A percentile compares a stretch with the other conserved stretches of the same genome.
Evolutionary conservation across 1,140 invertebrate species (phyloP).

Genomic region (Nymphalis io): DNA sequence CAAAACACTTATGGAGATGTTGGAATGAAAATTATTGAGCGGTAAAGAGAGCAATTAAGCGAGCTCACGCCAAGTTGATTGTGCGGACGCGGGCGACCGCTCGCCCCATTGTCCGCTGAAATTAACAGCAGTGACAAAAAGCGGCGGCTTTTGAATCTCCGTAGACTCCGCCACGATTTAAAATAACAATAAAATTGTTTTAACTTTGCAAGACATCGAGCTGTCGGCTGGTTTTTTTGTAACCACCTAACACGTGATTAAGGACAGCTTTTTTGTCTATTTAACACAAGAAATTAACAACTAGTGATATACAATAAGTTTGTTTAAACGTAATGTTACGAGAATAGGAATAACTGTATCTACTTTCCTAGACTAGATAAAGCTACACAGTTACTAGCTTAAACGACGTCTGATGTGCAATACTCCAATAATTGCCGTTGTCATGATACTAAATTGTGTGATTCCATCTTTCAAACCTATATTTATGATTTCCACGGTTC

Average conservation of each 20-base stretch:
- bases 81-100: constrained; percentile 53
- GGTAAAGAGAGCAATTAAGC: constrained; percentile 66
- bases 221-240: background rate
- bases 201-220: constrained; percentile 18
- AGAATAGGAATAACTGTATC: too few relatives aligned
- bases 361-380: too few relatives aligned
- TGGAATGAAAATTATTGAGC: constrained; percentile 50
- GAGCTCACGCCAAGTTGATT: constrained; percentile 56
- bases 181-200: constrained; percentile 27
- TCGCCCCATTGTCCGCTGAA: constrained; percentile 60
- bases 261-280: background rate
- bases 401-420: too few relatives aligned
- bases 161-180: constrained; percentile 23
- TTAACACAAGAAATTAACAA: background rate
- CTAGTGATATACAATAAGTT: too few relatives aligned
- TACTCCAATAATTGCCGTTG: background rate
- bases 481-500: constrained; percentile 29
- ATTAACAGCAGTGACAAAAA: constrained; percentile 66
- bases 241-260: constrained; percentile 4
- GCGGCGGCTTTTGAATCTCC: constrained; percentile 24
- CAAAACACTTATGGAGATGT: constrained; percentile 26
- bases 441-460: background rate
- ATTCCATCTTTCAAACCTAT: constrained; percentile 18
- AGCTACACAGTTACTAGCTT: too few relatives aligned
- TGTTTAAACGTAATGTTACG: too few relatives aligned